Percentiles rank a stretch among this genome's conserved stretches.
These are phyloP conservation scores for Carcharodon carcharias DNA, from an alignment of 2,797 vertebrate genomes.

Conservation along the genomic window DNA sequence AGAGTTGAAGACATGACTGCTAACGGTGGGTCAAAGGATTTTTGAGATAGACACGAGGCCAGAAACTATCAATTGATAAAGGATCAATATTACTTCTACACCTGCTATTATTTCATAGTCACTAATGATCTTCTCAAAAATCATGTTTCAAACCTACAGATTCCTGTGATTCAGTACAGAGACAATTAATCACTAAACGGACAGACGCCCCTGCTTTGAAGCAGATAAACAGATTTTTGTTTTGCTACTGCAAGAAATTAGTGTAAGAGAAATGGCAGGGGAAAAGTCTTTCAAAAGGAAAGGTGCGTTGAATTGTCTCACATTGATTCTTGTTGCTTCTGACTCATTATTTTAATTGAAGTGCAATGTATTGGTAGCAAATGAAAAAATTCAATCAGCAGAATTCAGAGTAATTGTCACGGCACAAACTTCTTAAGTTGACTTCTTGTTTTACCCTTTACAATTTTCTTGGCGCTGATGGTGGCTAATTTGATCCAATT, in stretches of 20 bases:
- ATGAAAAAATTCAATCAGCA: neutral
- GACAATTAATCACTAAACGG: neutral
- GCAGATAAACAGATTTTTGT: neutral
- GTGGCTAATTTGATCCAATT: slow-evolving; percentile 8
- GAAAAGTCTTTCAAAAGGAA: neutral
- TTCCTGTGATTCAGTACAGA: neutral
- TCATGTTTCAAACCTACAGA: neutral
- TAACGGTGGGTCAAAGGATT: neutral
- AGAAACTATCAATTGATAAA: neutral
- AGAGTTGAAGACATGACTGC: neutral
- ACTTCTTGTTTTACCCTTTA: neutral
- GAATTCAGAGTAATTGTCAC: neutral
- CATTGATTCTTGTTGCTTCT: neutral
- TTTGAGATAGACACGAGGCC: neutral
- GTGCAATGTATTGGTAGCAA: neutral
- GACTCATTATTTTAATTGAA: neutral
- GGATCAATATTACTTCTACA: neutral
- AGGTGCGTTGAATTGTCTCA: neutral
- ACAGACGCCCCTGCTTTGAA: neutral
- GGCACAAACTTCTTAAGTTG: neutral
- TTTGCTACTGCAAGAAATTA: neutral
- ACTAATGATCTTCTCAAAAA: neutral
- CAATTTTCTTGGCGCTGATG: neutral
- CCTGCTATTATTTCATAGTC: neutral
- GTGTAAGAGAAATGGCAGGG: neutral